Evolutionary conservation across 2,113 vertebrate species (phyloP).

Genomic region (Microtus oregoni): DNA sequence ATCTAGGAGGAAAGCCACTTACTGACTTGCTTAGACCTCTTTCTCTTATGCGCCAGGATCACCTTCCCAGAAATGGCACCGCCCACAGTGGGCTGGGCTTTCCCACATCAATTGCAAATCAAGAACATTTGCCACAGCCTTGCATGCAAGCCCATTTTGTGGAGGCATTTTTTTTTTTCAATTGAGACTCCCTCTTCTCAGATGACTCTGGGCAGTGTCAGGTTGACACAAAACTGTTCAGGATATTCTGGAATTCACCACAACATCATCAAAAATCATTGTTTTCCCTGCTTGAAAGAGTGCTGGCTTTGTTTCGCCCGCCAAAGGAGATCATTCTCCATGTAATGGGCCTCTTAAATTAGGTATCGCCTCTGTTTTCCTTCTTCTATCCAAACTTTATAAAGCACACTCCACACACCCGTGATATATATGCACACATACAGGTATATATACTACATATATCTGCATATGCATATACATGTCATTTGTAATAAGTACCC

Average conservation of each 20-base stretch:
- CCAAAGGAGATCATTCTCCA: background rate
- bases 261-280: constrained; percentile 25
- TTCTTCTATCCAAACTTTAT: background rate
- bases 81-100: background rate
- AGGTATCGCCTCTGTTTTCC: background rate
- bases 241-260: constrained; percentile 23
- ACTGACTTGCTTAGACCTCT: background rate
- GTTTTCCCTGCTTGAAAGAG: background rate
- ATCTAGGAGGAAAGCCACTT: accelerated
- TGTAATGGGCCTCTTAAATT: background rate
- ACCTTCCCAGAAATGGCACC: background rate
- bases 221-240: background rate
- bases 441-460: too few relatives aligned
- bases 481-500: too few relatives aligned
- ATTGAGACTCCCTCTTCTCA: background rate
- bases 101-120: background rate
- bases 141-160: background rate
- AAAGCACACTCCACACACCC: background rate
- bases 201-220: background rate
- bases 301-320: background rate
- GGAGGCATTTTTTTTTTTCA: background rate
- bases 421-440: background rate
- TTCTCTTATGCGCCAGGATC: background rate
- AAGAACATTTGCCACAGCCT: background rate
- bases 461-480: background rate